Base-by-base conservation (phyloP, 2,113 vertebrate genomes). In the human region DNA sequence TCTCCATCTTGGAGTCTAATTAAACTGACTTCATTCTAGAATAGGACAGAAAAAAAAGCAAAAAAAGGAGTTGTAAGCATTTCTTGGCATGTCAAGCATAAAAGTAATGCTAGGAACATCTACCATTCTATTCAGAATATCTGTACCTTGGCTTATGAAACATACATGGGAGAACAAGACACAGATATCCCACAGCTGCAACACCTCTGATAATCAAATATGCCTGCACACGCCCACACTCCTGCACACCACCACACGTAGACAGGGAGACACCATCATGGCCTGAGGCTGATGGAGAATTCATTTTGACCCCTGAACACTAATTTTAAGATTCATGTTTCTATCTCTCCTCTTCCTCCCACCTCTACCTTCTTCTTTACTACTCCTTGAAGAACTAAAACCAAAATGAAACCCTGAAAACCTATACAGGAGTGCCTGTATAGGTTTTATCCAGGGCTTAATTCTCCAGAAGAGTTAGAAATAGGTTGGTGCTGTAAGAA, bases 1-100 rank as follows among this genome's bases (percentile, higher is more conserved):
- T 90, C 76, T 94, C 97, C 93, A 85, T 79, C 90, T 52, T 2
- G 25, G 91, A 95, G 82, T 93, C 88, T 97, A 97, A 93, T 95
- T 97, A 97, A 87, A 94, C 79, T 93, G 86, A 93, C 90, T 97
- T 96, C 84, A 30, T 35, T 93, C 96, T 97, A 94, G 79, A 98
- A 97, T 0, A 80, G 50, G 57, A 70, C 70, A 97, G 80, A 87
- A 81, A 96, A 61, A 84, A 94, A 87, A 82, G 20, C 55, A 82
- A 84, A 94, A 82, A 78, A n/a, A 81, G 22, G 64, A 43, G 32
- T 48, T 90, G 87, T 93, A 93, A 94, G 82, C 75, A 88, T 76
- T 92, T 89, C 68, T 86, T 70, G 83, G 32, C 23, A 17, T 35
- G 23, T 80, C 17, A 82, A 72, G 59, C 11, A 55, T 80, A 55